Percentiles rank a stretch among this genome's conserved stretches.
Evolutionary conservation across 2,888 invertebrate genomes (phyloP).

Genomic region (Drosophila anomalipes): DNA sequence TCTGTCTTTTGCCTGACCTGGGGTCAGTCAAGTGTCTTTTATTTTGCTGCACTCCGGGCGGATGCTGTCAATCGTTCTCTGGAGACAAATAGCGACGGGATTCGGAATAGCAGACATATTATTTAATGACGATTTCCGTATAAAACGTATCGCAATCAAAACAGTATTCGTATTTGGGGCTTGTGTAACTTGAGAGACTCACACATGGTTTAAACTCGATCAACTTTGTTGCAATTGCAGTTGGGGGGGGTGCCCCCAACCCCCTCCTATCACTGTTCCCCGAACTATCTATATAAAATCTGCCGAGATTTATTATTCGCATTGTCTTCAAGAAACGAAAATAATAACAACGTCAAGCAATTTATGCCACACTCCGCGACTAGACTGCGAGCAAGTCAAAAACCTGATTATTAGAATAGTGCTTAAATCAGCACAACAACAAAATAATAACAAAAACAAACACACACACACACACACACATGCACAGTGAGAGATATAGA

Average conservation of each 20-base stretch:
- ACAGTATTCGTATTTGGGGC: background rate
- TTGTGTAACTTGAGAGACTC: slow-evolving; percentile 17
- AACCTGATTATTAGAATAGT: slow-evolving; percentile 69
- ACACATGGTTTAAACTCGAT: slow-evolving; percentile 30
- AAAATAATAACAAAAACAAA: slow-evolving; percentile 30
- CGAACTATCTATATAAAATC: slow-evolving; percentile 3
- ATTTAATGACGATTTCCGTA: background rate
- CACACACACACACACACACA: slow-evolving; percentile 2
- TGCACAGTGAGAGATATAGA: background rate
- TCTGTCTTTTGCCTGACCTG: no score
- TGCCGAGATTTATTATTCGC: slow-evolving; percentile 40
- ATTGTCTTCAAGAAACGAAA: slow-evolving; percentile 41
- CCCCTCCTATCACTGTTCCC: no score
- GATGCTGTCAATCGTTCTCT: background rate
- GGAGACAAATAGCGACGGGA: slow-evolving; percentile 18
- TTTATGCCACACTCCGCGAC: slow-evolving; percentile 53
- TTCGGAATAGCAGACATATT: slow-evolving; percentile 14
- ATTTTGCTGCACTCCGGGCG: background rate
- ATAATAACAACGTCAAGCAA: slow-evolving; percentile 37
- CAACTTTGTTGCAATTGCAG: slow-evolving; percentile 38
- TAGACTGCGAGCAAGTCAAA: slow-evolving; percentile 49
- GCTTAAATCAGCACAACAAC: slow-evolving; percentile 44
- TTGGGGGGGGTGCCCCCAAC: background rate
- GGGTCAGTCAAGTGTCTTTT: background rate
- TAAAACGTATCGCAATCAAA: slow-evolving; percentile 31